Percentiles rank a stretch among this genome's conserved stretches.
Evolutionary conservation across 2,113 vertebrate species (phyloP).

Genomic region (Gobiocypris rarus): DNA sequence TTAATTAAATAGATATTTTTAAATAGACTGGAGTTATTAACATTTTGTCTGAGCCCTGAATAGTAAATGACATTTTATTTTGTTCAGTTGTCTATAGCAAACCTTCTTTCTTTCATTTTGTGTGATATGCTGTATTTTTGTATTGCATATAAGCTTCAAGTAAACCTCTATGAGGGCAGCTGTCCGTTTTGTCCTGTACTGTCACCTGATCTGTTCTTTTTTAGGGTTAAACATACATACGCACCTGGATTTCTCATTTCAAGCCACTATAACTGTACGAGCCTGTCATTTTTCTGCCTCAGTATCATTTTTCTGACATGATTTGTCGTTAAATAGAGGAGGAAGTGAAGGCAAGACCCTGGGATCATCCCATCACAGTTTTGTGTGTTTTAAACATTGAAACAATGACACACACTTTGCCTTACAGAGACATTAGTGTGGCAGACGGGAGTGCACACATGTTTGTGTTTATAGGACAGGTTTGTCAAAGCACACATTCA

Average conservation of each 20-base stretch:
- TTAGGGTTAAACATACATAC: neutral
- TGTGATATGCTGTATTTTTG: neutral
- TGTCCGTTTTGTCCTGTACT: neutral
- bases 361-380: neutral
- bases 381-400: neutral
- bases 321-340: slow-evolving; percentile 2
- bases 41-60: no score
- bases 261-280: neutral
- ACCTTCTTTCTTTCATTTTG: neutral
- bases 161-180: neutral
- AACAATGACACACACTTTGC: slow-evolving; percentile 9
- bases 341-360: neutral
- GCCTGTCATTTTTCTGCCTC: neutral
- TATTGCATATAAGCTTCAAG: neutral
- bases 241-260: slow-evolving; percentile 3
- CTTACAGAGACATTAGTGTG: slow-evolving; percentile 24
- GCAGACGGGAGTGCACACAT: slow-evolving; percentile 36
- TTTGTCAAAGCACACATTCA: slow-evolving; percentile 44
- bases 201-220: slow-evolving; percentile 5
- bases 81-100: neutral
- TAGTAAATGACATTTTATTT: no score
- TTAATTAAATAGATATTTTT: no score
- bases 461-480: slow-evolving; percentile 12
- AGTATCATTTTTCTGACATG: slow-evolving; percentile 17
- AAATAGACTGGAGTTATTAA: no score